phyloP scores from a whole-genome alignment of 30 jellyfish, hydroid and myxozoan genomes.

The Turritopsis dohrnii region DNA sequence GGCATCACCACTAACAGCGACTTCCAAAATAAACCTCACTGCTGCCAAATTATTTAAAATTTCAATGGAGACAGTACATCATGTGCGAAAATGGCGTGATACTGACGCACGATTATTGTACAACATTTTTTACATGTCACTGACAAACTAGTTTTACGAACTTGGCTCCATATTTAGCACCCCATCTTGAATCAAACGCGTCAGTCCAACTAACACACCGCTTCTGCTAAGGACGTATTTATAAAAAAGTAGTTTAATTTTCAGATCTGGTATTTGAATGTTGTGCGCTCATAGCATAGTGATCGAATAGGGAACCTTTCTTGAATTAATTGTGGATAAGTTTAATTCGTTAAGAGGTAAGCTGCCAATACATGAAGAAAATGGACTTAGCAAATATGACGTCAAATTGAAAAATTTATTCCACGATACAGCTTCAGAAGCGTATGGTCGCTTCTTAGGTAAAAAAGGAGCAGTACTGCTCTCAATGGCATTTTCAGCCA shows the following conservation, averaged over 20 bases:
- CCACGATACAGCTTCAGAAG: not conserved
- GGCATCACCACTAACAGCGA: not conserved
- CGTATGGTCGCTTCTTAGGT: slow-evolving; percentile 6
- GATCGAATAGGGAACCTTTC: too few relatives aligned
- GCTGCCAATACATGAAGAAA: not conserved
- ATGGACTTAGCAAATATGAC: not conserved
- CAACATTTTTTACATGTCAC: not conserved
- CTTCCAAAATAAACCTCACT: not conserved
- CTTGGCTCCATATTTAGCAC: too few relatives aligned
- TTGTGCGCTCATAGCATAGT: too few relatives aligned
- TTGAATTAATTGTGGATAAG: too few relatives aligned
- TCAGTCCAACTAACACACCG: too few relatives aligned
- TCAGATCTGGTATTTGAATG: too few relatives aligned
- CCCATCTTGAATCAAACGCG: too few relatives aligned
- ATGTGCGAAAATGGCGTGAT: not conserved
- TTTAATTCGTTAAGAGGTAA: too few relatives aligned
- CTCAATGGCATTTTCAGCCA: slow-evolving; percentile 7
- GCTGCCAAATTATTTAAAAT: not conserved
- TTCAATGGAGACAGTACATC: not conserved
- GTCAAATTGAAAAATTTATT: not conserved
- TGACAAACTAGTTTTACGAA: too few relatives aligned
- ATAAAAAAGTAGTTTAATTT: too few relatives aligned
- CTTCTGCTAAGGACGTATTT: too few relatives aligned
- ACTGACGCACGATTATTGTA: not conserved
- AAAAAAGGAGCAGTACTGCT: not conserved